Base-by-base conservation (phyloP, 1,140 invertebrate genomes). In the Brachionus rotundiformis region DNA sequence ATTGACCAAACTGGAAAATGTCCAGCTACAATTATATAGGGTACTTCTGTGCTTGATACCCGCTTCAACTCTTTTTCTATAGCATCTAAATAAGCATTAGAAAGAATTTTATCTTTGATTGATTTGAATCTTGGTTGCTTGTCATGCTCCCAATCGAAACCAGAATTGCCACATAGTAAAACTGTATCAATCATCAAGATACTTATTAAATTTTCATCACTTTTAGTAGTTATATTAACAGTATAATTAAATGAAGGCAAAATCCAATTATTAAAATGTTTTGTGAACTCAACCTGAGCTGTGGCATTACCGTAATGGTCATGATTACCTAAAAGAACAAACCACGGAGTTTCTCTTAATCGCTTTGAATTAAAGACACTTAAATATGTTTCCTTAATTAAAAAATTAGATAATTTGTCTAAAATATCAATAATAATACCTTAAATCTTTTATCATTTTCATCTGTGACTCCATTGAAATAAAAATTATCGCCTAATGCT, bases 101-200 rank as follows among this genome's bases (percentile, higher is more conserved):
- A 33, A 29, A 36, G 0, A 13, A 79, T n/a, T 41, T 79, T 79
- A 23, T 79, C 76, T 79, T 27, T 79, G 5, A 79, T 2, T 59
- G 44, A 59, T 23, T 36, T 39, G 8, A 59, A 41, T 79, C 36
- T 79, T 6, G 76, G 76, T 23, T 79, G 76, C 19, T 79, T 79
- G 7, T 79, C 41, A 10, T 54, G 68, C 19, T 82, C 49, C 23
- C 82, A 68, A 71, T 85, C 83, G 76, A 84, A 82, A n/a, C 83
- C 83, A 5, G 86, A 87, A 65, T 87, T 87, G 5, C 89, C 89
- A 84, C 89, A 89, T 19, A 89, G 82, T 6, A 87, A 82, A 3
- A 89, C 82, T 1, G 89, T 89, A 82, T 89, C 89, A 36, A 89
- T 86, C 86, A 89, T 87, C 13, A 89, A 61, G 63, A 89, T 83